Evolutionary conservation across 1,140 invertebrate genomes (phyloP).

Genomic region (Arctopsyche grandis): DNA sequence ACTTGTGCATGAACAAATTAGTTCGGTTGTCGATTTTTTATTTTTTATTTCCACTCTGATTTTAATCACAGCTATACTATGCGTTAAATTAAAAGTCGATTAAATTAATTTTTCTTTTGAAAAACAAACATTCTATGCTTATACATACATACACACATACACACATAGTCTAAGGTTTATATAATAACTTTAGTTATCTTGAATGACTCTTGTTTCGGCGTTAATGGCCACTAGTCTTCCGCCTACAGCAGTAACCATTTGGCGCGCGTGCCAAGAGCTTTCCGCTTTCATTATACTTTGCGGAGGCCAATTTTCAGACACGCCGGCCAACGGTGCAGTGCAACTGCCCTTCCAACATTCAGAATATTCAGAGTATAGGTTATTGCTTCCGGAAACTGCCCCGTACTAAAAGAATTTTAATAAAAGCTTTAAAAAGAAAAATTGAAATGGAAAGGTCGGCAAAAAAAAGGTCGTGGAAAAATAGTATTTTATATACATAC

Average conservation of each 20-base stretch:
- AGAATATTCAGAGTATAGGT: background rate
- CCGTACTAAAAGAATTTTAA: too few species aligned
- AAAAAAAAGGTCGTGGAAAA: background rate
- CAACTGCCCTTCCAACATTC: slow-evolving; percentile 9
- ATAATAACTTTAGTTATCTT: slow-evolving; percentile 41
- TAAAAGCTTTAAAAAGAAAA: too few species aligned
- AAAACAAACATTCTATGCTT: too few species aligned
- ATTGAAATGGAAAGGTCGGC: background rate
- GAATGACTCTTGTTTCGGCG: slow-evolving; percentile 36
- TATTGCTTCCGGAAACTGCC: too few species aligned
- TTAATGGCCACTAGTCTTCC: slow-evolving; percentile 38
- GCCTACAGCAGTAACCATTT: slow-evolving; percentile 36
- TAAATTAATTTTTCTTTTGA: too few species aligned
- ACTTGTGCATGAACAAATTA: too few species aligned
- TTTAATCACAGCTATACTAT: too few species aligned
- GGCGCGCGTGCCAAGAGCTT: slow-evolving; percentile 40
- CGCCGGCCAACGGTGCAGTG: slow-evolving; percentile 1
- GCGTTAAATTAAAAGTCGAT: too few species aligned
- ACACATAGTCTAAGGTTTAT: slow-evolving; percentile 17
- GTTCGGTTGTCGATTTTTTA: too few species aligned
- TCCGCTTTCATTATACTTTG: slow-evolving; percentile 30
- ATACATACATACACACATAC: background rate
- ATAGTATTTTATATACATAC: background rate
- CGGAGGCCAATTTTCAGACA: slow-evolving; percentile 26
- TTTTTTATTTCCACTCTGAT: too few species aligned